These are phyloP conservation scores for Phalanger gymnotis DNA, from an alignment of 2,797 vertebrate species.

Conservation along the genomic window DNA sequence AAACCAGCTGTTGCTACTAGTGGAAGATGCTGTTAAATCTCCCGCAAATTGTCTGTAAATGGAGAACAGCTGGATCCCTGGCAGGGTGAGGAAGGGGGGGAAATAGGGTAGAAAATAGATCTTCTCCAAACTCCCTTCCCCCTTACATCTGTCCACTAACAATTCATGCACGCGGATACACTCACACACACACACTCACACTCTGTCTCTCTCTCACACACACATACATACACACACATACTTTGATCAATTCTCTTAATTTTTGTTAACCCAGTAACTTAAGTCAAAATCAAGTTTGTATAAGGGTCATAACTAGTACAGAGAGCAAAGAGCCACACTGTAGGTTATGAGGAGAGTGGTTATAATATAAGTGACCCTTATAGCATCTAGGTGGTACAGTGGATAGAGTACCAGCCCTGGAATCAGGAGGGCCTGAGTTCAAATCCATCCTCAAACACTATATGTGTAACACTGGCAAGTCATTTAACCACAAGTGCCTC, in stretches of 20 bases:
- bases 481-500: background rate
- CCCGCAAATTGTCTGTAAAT: slow-evolving; percentile 53
- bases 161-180: background rate
- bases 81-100: slow-evolving; percentile 40
- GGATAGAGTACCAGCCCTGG: background rate
- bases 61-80: slow-evolving; percentile 66
- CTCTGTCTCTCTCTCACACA: too few relatives aligned
- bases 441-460: background rate
- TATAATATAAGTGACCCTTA: background rate
- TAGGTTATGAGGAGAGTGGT: background rate
- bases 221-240: background rate
- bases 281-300: background rate
- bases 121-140: background rate
- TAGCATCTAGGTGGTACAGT: background rate
- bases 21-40: slow-evolving; percentile 66
- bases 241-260: background rate
- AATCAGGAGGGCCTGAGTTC: background rate
- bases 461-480: background rate
- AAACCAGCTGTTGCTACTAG: slow-evolving; percentile 69
- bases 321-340: background rate
- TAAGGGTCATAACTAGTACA: rapidly evolving
- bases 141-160: background rate
- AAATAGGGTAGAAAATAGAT: background rate
- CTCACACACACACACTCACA: background rate
- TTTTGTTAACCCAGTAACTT: background rate